Percentiles rank a stretch among this genome's conserved stretches.
These are phyloP conservation scores for Sebastes diaconus DNA, from an alignment of 2,797 vertebrate genomes.

Conservation along the genomic window DNA sequence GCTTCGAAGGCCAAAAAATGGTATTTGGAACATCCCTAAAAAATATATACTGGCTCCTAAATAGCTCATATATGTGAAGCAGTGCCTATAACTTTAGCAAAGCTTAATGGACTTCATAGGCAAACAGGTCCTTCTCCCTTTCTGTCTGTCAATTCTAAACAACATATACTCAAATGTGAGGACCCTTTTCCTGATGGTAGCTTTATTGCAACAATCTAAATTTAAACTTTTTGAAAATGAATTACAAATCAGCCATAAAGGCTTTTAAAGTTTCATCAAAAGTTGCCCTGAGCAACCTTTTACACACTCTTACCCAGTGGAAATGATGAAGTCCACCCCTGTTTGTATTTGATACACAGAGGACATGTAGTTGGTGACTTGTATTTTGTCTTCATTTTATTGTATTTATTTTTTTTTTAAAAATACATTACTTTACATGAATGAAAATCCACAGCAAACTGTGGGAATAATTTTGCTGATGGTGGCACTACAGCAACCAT, in stretches of 20 bases:
- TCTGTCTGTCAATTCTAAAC: neutral
- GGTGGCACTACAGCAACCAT: neutral
- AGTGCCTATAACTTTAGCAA: neutral
- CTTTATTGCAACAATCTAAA: neutral
- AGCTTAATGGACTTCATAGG: neutral
- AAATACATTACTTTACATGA: neutral
- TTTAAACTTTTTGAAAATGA: neutral
- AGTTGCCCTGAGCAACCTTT: too few relatives aligned
- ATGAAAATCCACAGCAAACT: neutral
- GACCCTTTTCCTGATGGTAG: neutral
- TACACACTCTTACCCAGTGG: accelerated
- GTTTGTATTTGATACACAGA: neutral
- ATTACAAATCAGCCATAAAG: too few relatives aligned
- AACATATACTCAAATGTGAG: neutral
- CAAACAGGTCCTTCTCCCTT: neutral
- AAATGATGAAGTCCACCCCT: too few relatives aligned
- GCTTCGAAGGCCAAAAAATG: too few relatives aligned
- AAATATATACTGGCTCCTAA: too few relatives aligned
- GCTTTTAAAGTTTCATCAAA: neutral
- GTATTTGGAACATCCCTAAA: too few relatives aligned
- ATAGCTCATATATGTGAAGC: too few relatives aligned
- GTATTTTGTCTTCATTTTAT: neutral
- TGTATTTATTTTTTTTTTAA: too few relatives aligned
- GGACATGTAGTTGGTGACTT: neutral
- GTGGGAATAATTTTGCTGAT: neutral